phyloP scores from a whole-genome alignment of 23 tunicate genomes.

The Aplidium turbinatum region DNA sequence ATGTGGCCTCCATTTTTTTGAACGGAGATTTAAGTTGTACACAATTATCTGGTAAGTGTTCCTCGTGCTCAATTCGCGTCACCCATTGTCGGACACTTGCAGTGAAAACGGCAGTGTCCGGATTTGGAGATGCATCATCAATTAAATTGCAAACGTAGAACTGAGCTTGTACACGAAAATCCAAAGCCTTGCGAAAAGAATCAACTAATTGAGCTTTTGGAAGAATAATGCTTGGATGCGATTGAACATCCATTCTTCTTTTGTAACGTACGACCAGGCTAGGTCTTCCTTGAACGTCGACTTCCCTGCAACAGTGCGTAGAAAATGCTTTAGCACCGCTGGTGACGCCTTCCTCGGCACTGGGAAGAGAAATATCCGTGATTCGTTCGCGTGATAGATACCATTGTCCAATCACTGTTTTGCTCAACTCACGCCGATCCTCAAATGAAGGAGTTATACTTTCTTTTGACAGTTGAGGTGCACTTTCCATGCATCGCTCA shows the following conservation, averaged over 20 bases:
- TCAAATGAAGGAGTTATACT: conserved; percentile 46
- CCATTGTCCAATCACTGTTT: conserved; percentile 54
- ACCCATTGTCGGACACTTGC: conserved; percentile 43
- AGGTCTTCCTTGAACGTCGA: conserved; percentile 47
- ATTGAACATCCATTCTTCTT: conserved; percentile 7
- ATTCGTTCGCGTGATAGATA: conserved; percentile 67
- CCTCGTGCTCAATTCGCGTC: conserved; percentile 36
- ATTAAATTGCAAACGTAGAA: conserved; percentile 47
- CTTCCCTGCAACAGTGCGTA: conserved; percentile 44
- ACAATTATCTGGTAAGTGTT: conserved; percentile 42
- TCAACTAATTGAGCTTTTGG: conserved; percentile 29
- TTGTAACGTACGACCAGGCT: conserved; percentile 32
- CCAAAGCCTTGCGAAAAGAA: conserved; percentile 44
- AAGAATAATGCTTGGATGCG: background rate
- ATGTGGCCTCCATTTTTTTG: conserved; percentile 42
- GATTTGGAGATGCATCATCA: conserved; percentile 10
- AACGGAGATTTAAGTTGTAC: conserved; percentile 47
- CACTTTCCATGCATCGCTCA: conserved; percentile 2
- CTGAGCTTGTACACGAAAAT: conserved; percentile 82
- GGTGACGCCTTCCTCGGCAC: background rate
- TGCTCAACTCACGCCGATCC: conserved; percentile 43
- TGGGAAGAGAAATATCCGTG: conserved; percentile 26
- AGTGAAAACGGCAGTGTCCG: conserved; percentile 39
- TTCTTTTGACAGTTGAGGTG: background rate
- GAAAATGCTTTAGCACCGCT: conserved; percentile 26